These are phyloP conservation scores for Grammomys surdaster DNA, from an alignment of 2,113 vertebrate genomes.

Conservation along the genomic window DNA sequence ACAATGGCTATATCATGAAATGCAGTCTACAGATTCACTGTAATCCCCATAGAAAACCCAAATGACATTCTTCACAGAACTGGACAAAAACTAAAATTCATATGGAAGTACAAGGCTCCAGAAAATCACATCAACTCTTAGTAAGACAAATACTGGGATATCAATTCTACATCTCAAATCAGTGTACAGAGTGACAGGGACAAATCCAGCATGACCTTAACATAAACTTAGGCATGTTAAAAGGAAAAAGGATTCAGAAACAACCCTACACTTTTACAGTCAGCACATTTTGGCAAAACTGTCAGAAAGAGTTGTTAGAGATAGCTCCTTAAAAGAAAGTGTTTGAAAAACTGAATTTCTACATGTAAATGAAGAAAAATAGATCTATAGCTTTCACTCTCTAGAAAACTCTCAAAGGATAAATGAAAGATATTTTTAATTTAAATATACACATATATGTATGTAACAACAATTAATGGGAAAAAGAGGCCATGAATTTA, in stretches of 20 bases:
- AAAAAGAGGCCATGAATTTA: background rate
- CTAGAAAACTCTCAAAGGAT: background rate
- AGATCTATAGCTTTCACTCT: background rate
- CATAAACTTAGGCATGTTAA: background rate
- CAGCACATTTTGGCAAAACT: background rate
- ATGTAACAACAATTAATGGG: background rate
- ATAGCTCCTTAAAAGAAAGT: background rate
- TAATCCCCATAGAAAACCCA: background rate
- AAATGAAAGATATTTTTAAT: background rate
- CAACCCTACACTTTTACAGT: background rate
- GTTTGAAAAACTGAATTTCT: background rate
- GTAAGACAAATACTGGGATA: background rate
- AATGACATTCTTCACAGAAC: background rate
- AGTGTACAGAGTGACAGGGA: background rate
- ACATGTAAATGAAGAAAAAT: background rate
- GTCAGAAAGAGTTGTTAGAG: background rate
- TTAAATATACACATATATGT: background rate
- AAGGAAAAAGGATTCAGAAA: background rate
- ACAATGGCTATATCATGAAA: background rate
- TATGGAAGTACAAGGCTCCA: background rate
- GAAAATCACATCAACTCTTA: background rate
- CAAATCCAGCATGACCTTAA: background rate
- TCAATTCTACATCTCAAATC: background rate
- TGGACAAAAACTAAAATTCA: background rate
- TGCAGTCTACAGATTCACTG: background rate